Evolutionary conservation across 2,113 vertebrate species (phyloP).

Genomic region (Corapipo altera): DNA sequence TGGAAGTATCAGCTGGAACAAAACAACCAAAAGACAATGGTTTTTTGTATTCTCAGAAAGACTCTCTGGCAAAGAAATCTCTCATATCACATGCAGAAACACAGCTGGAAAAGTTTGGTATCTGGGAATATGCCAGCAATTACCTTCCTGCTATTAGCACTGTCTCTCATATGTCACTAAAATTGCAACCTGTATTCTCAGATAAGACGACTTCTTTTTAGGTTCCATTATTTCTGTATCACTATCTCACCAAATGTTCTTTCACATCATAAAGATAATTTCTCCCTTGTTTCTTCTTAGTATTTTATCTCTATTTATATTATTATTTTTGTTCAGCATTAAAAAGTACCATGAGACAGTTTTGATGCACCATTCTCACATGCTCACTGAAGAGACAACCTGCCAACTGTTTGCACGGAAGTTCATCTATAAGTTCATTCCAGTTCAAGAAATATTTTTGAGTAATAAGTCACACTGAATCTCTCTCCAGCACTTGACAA

Average conservation of each 20-base stretch:
- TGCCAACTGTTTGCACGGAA: not conserved
- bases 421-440: not conserved
- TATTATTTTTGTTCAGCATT: not conserved
- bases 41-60: not conserved
- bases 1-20: not conserved
- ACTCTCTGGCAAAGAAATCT: not conserved
- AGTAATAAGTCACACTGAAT: not conserved
- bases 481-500: not conserved
- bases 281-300: not conserved
- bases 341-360: not conserved
- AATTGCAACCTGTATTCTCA: not conserved
- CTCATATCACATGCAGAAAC: not conserved
- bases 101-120: not conserved
- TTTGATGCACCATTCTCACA: not conserved
- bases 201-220: not conserved
- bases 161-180: not conserved
- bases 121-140: not conserved
- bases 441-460: not conserved
- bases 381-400: not conserved
- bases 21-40: not conserved
- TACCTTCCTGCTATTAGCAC: not conserved
- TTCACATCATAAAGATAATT: not conserved
- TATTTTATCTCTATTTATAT: not conserved
- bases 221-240: not conserved
- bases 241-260: not conserved